Evolutionary conservation across 2,797 vertebrate species (phyloP).

Genomic region (Threskiornis aethiopicus): DNA sequence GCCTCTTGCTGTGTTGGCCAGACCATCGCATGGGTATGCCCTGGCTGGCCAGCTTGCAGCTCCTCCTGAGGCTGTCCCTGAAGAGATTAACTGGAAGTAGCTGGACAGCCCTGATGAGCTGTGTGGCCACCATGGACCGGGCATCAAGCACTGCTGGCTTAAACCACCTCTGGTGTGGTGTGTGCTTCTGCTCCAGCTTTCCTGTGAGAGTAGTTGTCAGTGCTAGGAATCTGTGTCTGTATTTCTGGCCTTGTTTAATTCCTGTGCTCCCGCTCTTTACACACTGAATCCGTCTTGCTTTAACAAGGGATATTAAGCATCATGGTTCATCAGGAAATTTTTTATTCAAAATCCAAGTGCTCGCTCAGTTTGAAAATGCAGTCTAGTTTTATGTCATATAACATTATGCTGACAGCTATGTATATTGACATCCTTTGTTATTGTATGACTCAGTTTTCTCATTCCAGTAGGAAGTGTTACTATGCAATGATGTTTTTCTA

Average conservation of each 20-base stretch:
- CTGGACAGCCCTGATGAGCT: background rate
- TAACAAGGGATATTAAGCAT: background rate
- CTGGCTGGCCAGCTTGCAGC: background rate
- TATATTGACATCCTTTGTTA: background rate
- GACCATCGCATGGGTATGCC: background rate
- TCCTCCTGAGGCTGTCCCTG: background rate
- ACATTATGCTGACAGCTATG: background rate
- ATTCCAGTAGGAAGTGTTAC: background rate
- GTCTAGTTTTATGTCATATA: background rate
- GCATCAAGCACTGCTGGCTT: background rate
- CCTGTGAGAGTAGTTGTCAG: background rate
- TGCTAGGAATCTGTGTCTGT: background rate
- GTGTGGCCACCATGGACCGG: background rate
- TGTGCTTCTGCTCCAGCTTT: background rate
- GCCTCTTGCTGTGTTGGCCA: background rate
- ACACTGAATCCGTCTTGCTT: background rate
- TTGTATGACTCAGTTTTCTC: background rate
- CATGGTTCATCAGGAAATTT: background rate
- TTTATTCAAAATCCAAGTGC: background rate
- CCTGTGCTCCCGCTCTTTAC: background rate
- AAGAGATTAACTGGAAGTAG: background rate
- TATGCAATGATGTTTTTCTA: background rate
- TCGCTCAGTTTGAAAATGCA: background rate
- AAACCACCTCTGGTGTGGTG: background rate
- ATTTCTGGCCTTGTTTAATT: background rate